Conservation (phyloP, 2,113 vertebrate genomes). For the Tapirus terrestris region DNA sequence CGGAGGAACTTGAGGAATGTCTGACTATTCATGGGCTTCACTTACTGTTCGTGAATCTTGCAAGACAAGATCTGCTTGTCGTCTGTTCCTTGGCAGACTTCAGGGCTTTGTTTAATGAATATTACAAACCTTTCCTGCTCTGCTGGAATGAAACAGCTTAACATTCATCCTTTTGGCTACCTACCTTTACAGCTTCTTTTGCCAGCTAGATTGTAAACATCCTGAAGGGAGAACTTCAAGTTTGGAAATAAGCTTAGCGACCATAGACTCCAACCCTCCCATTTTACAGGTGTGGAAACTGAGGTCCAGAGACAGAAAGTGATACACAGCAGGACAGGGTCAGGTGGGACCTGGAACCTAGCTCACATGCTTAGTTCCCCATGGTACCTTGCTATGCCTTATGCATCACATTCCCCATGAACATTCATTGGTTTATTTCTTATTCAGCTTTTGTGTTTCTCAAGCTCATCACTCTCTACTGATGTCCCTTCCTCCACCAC, state of each 20-base stretch:
- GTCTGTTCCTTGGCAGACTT: background rate
- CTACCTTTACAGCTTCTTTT: constrained; percentile 26
- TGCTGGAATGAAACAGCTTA: background rate
- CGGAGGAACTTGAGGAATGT: background rate
- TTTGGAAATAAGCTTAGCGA: background rate
- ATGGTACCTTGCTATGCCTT: background rate
- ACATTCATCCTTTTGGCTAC: background rate
- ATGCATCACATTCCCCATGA: background rate
- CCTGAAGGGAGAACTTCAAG: background rate
- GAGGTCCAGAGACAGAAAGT: background rate
- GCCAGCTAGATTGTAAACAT: background rate
- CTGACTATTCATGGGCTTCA: background rate
- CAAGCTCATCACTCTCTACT: background rate
- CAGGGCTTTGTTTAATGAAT: background rate
- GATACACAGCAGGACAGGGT: background rate
- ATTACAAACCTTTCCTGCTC: background rate
- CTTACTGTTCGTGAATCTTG: constrained; percentile 25
- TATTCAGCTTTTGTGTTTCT: background rate
- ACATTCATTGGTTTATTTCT: background rate
- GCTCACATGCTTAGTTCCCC: background rate
- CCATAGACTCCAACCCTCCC: background rate
- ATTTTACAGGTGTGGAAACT: constrained; percentile 24
- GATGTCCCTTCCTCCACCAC: background rate
- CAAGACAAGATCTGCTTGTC: background rate
- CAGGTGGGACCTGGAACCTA: background rate